Evolutionary conservation across 2,797 vertebrate species (phyloP), one percentile per base, ranked within the genome.

Genomic region (Thalassophryne amazonica): DNA sequence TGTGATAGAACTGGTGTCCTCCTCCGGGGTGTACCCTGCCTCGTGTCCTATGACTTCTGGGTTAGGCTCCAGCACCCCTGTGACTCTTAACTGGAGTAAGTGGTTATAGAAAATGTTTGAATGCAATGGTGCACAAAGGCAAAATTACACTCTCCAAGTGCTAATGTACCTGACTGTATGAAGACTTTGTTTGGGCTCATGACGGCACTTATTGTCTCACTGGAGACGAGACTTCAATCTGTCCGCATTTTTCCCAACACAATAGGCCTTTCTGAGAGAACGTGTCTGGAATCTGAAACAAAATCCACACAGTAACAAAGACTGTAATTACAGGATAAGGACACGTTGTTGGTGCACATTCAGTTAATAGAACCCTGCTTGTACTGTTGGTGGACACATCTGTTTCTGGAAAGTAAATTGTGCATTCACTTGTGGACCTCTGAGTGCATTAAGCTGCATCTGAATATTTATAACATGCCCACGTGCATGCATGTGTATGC

Each of bases 401-500:
- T 47, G 33, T 31, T 32, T 36, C 19, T 3, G 29, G 12, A 21
- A 24, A 54, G 27, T 40, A 50, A 2, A 50, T 60, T 64, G 32
- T 51, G 48, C 37, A 43, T 68, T 43, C 69, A 60, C 60, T 60
- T 69, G 50, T 69, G 46, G 60, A 70, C 18, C 25, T 20, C 15
- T 3, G 12, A 41, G 34, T 19, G 76, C 62, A 77, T 80, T 67
- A 47, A 64, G 22, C 39, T 14, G 17, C 52, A 71, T 78, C n/a
- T 75, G 73, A 84, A 88, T 84, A 86, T 84, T 77, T 60, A 76
- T 77, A 69, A 52, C 47, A 23, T 34, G 32, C 37, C 45, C 82
- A 62, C 68, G 71, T 20, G 3, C 20, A 20, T n/a, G n/a, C n/a
- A n/a, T n/a, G n/a, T n/a, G n/a, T n/a, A n/a, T n/a, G n/a, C n/a